Percentiles rank a stretch among this genome's conserved stretches.
Evolutionary conservation across 2,888 invertebrate species (phyloP).

Genomic region (Ormyrus thymus): DNA sequence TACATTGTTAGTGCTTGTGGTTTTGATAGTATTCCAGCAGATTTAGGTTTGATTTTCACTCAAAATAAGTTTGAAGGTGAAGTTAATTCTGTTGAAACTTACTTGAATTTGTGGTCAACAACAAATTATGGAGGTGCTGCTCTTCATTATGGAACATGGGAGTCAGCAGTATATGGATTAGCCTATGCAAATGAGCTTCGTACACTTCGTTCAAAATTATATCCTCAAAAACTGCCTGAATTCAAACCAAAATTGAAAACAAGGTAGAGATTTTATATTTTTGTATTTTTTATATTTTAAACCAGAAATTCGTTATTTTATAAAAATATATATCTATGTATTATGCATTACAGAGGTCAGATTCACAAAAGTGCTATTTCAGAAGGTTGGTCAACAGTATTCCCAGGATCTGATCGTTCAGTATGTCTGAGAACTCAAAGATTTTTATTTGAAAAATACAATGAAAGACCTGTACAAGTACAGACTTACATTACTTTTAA

Average conservation of each 20-base stretch:
- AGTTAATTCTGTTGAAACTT: conserved; percentile 87
- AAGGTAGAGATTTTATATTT: conserved; percentile 72
- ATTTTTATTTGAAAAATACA: conserved; percentile 81
- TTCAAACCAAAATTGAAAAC: conserved; percentile 79
- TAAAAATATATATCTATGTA: conserved; percentile 35
- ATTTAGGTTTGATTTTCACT: conserved; percentile 88
- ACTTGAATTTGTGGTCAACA: conserved; percentile 75
- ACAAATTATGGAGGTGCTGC: conserved; percentile 70
- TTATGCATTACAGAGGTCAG: conserved; percentile 71
- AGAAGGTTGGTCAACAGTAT: conserved; percentile 83
- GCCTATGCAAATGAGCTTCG: conserved; percentile 80
- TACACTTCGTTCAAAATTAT: conserved; percentile 82
- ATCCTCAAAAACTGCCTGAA: conserved; percentile 79
- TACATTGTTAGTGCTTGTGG: conserved; percentile 95
- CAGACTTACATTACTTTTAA: conserved; percentile 82
- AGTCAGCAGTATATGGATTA: conserved; percentile 88
- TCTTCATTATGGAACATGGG: conserved; percentile 92
- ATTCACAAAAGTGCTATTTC: conserved; percentile 76
- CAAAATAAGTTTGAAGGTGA: conserved; percentile 85
- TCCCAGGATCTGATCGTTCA: conserved; percentile 89
- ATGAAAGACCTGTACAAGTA: conserved; percentile 87
- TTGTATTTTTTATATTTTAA: conserved; percentile 9
- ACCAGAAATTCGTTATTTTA: conserved; percentile 14
- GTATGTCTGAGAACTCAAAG: conserved; percentile 90
- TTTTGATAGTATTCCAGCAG: conserved; percentile 93